phyloP scores from a whole-genome alignment of 2,797 vertebrate species.

The Clarias platycephalus region DNA sequence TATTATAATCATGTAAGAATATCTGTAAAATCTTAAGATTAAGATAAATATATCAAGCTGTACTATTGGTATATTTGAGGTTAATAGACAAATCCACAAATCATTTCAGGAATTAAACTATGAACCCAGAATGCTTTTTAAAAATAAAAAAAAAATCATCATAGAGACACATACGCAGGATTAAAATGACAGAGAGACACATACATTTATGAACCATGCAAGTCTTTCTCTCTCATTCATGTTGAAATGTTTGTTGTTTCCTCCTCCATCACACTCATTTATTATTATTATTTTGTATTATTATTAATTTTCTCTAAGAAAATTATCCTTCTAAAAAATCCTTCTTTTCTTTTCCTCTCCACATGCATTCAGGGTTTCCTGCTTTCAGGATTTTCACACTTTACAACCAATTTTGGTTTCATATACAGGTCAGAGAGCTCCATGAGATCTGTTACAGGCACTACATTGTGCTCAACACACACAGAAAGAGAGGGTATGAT shows the following conservation, averaged over 20 bases:
- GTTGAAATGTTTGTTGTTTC: too few species aligned
- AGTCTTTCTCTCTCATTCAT: not conserved
- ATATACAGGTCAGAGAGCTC: not conserved
- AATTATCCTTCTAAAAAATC: too few species aligned
- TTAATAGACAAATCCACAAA: too few species aligned
- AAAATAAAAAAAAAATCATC: not conserved
- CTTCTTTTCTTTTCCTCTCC: not conserved
- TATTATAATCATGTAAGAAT: not conserved
- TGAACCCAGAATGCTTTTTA: not conserved
- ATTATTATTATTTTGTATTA: too few species aligned
- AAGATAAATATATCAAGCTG: too few species aligned
- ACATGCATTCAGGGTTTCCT: slow-evolving; percentile 3
- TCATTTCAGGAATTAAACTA: not conserved
- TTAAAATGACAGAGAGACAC: too few species aligned
- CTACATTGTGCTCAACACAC: not conserved
- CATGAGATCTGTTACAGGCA: not conserved
- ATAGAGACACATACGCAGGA: not conserved
- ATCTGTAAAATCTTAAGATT: too few species aligned
- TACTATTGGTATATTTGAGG: too few species aligned
- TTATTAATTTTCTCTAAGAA: too few species aligned
- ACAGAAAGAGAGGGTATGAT: too few species aligned
- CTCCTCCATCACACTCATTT: not conserved
- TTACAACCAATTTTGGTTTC: not conserved
- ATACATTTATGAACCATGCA: not conserved
- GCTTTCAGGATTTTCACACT: not conserved